Conservation (phyloP, 2,888 invertebrate species). For the Philaethria dido region DNA sequence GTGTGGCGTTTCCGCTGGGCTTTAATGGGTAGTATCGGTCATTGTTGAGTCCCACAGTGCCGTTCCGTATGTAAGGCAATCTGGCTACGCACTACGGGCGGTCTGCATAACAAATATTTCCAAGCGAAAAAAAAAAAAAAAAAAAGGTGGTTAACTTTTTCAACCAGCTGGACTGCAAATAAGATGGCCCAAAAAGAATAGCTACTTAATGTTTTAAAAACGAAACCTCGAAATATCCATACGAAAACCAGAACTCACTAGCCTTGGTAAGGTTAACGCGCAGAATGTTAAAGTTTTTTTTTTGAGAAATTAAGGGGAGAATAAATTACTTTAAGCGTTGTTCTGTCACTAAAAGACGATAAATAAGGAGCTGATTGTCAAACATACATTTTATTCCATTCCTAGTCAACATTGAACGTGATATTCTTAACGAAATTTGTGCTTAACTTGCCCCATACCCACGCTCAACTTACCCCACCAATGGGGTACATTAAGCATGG, state of each 20-base stretch:
- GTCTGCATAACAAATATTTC: no score
- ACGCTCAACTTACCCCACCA: conserved; percentile 50
- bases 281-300: conserved; percentile 46
- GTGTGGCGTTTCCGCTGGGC: no score
- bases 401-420: conserved; percentile 39
- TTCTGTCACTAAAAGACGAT: conserved; percentile 41
- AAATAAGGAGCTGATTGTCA: conserved; percentile 41
- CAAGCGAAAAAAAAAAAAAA: no score
- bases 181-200: conserved; percentile 46
- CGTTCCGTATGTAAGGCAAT: no score
- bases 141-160: no score
- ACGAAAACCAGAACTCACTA: conserved; percentile 48
- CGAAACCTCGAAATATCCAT: conserved; percentile 47
- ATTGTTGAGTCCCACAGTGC: no score
- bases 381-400: conserved; percentile 40
- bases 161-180: conserved; percentile 42
- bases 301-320: conserved; percentile 48
- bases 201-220: conserved; percentile 48
- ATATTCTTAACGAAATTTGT: conserved; percentile 43
- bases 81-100: no score
- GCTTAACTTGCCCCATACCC: conserved; percentile 48
- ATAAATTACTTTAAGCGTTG: conserved; percentile 40
- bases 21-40: no score
- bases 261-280: conserved; percentile 49
- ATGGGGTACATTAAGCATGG: conserved; percentile 49